Conservation (phyloP, 1,140 invertebrate genomes). For the Vanessa tameamea region DNA sequence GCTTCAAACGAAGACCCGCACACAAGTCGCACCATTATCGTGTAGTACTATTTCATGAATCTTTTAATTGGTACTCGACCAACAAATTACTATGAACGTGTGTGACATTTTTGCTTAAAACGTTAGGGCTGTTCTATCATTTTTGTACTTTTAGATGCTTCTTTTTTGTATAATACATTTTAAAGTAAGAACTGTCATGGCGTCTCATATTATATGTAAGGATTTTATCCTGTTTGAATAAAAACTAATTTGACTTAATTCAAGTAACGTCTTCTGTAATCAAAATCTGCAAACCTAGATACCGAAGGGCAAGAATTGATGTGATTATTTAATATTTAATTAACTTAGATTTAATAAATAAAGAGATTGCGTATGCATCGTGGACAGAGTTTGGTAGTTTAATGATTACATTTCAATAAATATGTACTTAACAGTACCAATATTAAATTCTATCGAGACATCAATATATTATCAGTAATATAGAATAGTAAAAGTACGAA, state of each 20-base stretch:
- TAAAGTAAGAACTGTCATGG: not conserved
- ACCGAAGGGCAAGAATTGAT: not conserved
- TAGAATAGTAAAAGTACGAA: not conserved
- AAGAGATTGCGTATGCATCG: not conserved
- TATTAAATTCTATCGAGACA: not conserved
- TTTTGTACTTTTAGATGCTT: constrained; percentile 8
- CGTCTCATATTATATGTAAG: not conserved
- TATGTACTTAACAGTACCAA: not conserved
- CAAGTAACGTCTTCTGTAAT: not conserved
- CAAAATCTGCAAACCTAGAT: not conserved
- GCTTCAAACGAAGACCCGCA: too few species aligned
- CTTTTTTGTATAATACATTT: not conserved
- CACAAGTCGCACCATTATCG: too few species aligned
- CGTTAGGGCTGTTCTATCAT: not conserved
- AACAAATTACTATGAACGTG: not conserved
- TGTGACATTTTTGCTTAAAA: not conserved
- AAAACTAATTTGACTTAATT: not conserved
- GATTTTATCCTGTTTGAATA: constrained; percentile 3
- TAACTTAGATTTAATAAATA: not conserved
- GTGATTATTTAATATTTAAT: not conserved
- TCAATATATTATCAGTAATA: not conserved
- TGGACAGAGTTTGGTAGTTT: not conserved
- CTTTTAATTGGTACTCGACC: not conserved
- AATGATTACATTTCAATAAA: not conserved
- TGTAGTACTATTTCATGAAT: too few species aligned